Base-by-base conservation (phyloP, 2,888 invertebrate genomes). In the Protonemura montana region DNA sequence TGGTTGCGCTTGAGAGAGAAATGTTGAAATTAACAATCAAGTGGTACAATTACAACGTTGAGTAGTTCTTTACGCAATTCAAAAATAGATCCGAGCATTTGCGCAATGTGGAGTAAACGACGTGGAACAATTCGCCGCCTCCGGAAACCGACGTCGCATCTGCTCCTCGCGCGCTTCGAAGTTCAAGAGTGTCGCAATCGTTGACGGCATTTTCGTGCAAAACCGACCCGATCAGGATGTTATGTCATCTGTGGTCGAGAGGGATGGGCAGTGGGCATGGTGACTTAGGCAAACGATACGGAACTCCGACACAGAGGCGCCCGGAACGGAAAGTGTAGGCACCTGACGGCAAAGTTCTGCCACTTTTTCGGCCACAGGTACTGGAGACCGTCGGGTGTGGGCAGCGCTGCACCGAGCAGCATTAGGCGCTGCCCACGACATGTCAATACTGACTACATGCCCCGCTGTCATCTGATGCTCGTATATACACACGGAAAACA, bases 21-120 rank as follows among this genome's bases (percentile, higher is more conserved):
- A 59, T 59, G 7, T 59, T 59, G 59, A 59, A 59, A 59, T 59
- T 59, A 21, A 59, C 59, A 59, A 59, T 59, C 59, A 59, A 59
- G 59, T 21, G 59, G 59, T 59, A 35, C 10, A 59, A 59, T 59
- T 59, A 59, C 21, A 59, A 59, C 59, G 59, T 59, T 59, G 59
- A 59, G 59, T 59, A 59, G 59, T 59, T 59, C 10, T 59, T 59
- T 59, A 59, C 59, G 59, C 59, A 59, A 59, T 59, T 7, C 59
- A 59, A 59, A 59, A 59, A 59, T 59, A 59, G 59, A 59, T 21
- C 59, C 59, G 3, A 59, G 59, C 59, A 59, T 59, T 59, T 59
- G 59, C 59, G 59, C 59, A 59, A 59, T 59, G 59, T 59, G 59
- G 59, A 59, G 59, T 59, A 59, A 59, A 59, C 59, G 59, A 59